Percentiles rank a stretch among this genome's conserved stretches.
Conservation (phyloP, 2,888 invertebrate genomes). For the Amaurobius ferox region DNA sequence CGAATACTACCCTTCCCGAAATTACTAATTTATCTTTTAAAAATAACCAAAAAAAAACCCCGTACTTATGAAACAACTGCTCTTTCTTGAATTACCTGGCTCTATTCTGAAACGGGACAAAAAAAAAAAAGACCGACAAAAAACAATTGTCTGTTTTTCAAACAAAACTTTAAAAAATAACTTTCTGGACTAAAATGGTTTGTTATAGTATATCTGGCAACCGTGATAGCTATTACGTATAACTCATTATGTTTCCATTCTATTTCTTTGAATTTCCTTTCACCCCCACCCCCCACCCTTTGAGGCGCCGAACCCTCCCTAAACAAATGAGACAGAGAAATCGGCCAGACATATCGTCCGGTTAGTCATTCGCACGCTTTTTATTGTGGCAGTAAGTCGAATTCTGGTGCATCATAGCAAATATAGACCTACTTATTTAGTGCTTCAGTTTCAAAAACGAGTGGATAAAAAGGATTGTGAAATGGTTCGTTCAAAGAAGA, state of each 20-base stretch:
- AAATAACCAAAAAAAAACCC: too few relatives aligned
- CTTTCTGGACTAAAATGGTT: too few relatives aligned
- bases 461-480: not conserved
- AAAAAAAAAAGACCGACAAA: too few relatives aligned
- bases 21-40: too few relatives aligned
- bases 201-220: too few relatives aligned
- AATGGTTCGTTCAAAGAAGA: not conserved
- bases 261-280: not conserved
- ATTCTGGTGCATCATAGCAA: not conserved
- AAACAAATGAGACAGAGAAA: slow-evolving; percentile 9
- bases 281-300: too few relatives aligned
- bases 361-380: not conserved
- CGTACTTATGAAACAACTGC: too few relatives aligned
- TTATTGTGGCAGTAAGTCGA: not conserved
- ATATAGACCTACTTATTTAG: not conserved
- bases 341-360: not conserved
- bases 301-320: not conserved
- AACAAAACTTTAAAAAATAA: too few relatives aligned
- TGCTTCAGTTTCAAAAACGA: not conserved
- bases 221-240: not conserved
- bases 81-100: too few relatives aligned
- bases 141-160: too few relatives aligned
- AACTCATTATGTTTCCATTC: not conserved
- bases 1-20: too few relatives aligned
- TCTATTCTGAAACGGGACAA: too few relatives aligned